These are phyloP conservation scores for Drosophila yooni DNA, from an alignment of 2,888 invertebrate genomes.

Conservation along the genomic window DNA sequence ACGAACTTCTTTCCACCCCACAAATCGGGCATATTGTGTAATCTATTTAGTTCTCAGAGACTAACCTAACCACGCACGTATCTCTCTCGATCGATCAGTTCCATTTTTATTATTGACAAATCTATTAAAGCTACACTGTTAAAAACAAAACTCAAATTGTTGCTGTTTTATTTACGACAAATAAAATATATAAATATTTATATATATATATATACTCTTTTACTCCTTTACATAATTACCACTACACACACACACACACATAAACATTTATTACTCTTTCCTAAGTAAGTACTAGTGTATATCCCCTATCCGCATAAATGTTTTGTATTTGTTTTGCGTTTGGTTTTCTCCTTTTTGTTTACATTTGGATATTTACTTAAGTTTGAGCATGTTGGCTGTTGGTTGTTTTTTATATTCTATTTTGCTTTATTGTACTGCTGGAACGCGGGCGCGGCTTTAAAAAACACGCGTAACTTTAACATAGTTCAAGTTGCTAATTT, in stretches of 20 bases:
- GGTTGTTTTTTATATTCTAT: conserved; percentile 51
- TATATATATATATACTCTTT: conserved; percentile 27
- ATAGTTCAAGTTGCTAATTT: conserved; percentile 30
- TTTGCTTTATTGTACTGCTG: conserved; percentile 65
- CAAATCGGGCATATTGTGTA: conserved; percentile 50
- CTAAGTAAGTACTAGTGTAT: conserved; percentile 57
- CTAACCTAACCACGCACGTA: conserved; percentile 76
- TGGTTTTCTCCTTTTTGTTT: conserved; percentile 16
- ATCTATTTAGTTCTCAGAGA: conserved; percentile 55
- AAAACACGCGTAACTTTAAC: conserved; percentile 44
- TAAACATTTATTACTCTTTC: conserved; percentile 34
- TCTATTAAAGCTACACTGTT: conserved; percentile 76
- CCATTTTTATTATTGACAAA: conserved; percentile 51
- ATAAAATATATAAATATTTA: conserved; percentile 34
- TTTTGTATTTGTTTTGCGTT: conserved; percentile 48
- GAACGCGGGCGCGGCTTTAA: conserved; percentile 67
- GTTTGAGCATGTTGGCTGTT: conserved; percentile 75
- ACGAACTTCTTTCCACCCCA: conserved; percentile 19
- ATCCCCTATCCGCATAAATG: conserved; percentile 53
- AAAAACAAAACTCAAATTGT: conserved; percentile 67
- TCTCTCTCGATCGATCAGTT: conserved; percentile 50
- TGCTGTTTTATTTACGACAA: conserved; percentile 74
- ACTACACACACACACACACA: conserved; percentile 19
- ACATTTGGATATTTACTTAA: conserved; percentile 13
- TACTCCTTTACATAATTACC: conserved; percentile 22